Percentiles rank a stretch among this genome's conserved stretches.
Evolutionary conservation across 2,888 invertebrate species (phyloP).

Genomic region (Lithodes maja): DNA sequence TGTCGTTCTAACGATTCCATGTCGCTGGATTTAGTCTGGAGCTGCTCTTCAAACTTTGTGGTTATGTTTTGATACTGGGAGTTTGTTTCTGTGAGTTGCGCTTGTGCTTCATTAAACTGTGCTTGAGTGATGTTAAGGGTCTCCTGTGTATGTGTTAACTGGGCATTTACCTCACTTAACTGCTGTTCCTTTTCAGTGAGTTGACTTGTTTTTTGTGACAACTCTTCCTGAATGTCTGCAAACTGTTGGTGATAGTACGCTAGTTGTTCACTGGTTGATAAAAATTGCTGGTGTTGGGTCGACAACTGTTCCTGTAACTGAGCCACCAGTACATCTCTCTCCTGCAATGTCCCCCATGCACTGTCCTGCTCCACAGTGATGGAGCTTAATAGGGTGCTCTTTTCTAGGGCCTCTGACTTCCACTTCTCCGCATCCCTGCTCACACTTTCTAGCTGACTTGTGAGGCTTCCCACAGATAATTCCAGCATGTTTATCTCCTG

Average conservation of each 20-base stretch:
- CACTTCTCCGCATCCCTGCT: slow-evolving; percentile 55
- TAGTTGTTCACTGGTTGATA: slow-evolving; percentile 78
- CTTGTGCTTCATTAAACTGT: slow-evolving; percentile 16
- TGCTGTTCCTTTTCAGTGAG: slow-evolving; percentile 72
- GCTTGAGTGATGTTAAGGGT: slow-evolving; percentile 28
- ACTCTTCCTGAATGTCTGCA: slow-evolving; percentile 77
- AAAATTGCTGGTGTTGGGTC: slow-evolving; percentile 39
- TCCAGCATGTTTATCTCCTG: slow-evolving; percentile 24
- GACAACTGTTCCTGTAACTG: slow-evolving; percentile 18
- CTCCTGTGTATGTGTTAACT: slow-evolving; percentile 22
- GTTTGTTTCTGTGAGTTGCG: slow-evolving; percentile 30
- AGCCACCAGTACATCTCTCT: slow-evolving; percentile 26
- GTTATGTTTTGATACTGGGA: slow-evolving; percentile 36
- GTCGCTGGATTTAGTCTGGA: slow-evolving; percentile 27
- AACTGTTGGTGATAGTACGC: slow-evolving; percentile 80
- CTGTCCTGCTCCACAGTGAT: slow-evolving; percentile 26
- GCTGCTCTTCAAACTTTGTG: slow-evolving; percentile 45
- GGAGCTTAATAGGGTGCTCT: slow-evolving; percentile 23
- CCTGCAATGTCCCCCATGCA: slow-evolving; percentile 7
- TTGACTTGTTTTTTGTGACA: slow-evolving; percentile 50
- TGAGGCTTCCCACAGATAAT: slow-evolving; percentile 41
- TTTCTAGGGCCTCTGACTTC: slow-evolving; percentile 48
- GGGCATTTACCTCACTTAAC: slow-evolving; percentile 72
- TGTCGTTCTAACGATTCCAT: slow-evolving; percentile 62
- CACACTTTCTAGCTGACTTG: slow-evolving; percentile 32